Conservation (phyloP, 2,797 vertebrate genomes). For the Enteromius afrohamiltoni region DNA sequence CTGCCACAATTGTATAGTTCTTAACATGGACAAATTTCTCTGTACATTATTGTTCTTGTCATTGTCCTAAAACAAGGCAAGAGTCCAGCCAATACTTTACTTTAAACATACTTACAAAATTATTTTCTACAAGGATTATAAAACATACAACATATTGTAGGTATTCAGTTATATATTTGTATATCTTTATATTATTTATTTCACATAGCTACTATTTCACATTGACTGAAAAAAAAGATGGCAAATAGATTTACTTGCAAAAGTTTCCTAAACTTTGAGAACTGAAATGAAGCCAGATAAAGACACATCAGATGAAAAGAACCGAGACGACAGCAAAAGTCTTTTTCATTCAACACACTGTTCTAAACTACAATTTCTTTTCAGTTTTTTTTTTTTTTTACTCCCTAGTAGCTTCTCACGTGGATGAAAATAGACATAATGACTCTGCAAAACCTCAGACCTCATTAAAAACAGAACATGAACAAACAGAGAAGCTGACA, state of each 20-base stretch:
- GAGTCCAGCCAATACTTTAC: conserved; percentile 86
- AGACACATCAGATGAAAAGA: conserved; percentile 28
- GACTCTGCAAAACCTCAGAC: conserved; percentile 20
- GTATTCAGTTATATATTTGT: conserved; percentile 72
- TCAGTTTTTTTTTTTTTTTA: background rate
- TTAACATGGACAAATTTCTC: conserved; percentile 89
- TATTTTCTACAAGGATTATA: conserved; percentile 94
- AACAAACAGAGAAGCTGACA: conserved; percentile 10
- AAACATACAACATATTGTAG: conserved; percentile 90
- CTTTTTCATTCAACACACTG: background rate
- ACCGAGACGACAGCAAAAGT: conserved; percentile 25
- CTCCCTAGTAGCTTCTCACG: conserved; percentile 17
- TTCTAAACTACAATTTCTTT: conserved; percentile 16
- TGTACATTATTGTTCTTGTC: conserved; percentile 98
- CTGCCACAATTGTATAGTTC: conserved; percentile 86
- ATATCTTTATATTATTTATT: conserved; percentile 65
- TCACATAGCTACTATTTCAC: conserved; percentile 60
- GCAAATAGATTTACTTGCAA: conserved; percentile 44
- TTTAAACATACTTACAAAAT: conserved; percentile 99
- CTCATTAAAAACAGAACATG: conserved; percentile 32
- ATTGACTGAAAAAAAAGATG: conserved; percentile 58
- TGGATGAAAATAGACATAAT: conserved; percentile 25
- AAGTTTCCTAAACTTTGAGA: conserved; percentile 22
- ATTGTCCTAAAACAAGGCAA: conserved; percentile 82
- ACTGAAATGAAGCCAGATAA: conserved; percentile 34